Evolutionary conservation across 2,888 invertebrate genomes (phyloP), one percentile per base, ranked within the genome.

Genomic region (Cybosia mesomella): DNA sequence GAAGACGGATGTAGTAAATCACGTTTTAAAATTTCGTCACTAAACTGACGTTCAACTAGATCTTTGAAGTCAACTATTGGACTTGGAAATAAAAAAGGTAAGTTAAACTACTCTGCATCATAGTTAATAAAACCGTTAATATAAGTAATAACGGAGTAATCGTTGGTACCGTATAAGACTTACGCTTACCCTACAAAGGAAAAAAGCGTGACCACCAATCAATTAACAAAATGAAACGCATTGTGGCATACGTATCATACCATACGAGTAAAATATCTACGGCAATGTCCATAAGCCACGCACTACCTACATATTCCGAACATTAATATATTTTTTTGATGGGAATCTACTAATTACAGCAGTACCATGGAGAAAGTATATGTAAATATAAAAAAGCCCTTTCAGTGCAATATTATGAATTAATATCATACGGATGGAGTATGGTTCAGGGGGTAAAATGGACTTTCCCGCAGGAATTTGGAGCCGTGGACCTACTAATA

Each of bases 121-220:
- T 49, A 67, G 22, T 58, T 36, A 58, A n/a, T 11, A 49, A 39
- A 62, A 58, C 65, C 58, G 62, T 69, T 62, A 53, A 28, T 70
- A 59, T 2, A 65, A 64, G 67, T 70, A 65, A 75, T 77, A 79
- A 71, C 72, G 71, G 72, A 67, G 53, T 63, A 70, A 54, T 54
- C 53, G 57, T 59, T 68, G 63, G 71, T 68, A 75, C 72, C 64
- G 75, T 68, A 72, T 71, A 69, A 72, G 71, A 73, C 70, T 57
- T 65, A 58, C 67, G 60, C 67, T 70, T 79, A 79, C 73, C 72
- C 79, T 59, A 77, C 71, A 79, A 68, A 74, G 58, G 72, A 76
- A 76, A 75, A 79, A 72, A 79, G 75, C 80, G 77, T 79, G 75
- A 79, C 80, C 73, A 77, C 70, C 69, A 77, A 77, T 80, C 77